A percentile compares a stretch with the other conserved stretches of the same genome.
Conservation (phyloP, 2,888 invertebrate species). For the Sinodicranocentrus sp. region DNA sequence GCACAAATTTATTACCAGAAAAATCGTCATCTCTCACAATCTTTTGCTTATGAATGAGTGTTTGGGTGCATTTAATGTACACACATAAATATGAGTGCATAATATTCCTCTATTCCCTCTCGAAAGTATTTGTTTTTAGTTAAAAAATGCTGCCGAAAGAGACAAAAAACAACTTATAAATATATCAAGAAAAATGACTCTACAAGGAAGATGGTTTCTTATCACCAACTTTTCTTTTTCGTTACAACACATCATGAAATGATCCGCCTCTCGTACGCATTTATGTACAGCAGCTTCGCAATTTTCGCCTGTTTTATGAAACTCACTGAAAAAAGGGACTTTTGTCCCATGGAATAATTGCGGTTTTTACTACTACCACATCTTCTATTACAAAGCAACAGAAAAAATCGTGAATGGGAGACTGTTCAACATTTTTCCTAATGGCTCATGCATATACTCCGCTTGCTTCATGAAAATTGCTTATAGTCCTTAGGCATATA, state of each 20-base stretch:
- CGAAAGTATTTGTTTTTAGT: too few species aligned
- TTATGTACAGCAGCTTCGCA: conserved; percentile 12
- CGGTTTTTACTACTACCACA: conserved; percentile 39
- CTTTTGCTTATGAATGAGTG: too few species aligned
- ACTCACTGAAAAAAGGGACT: conserved; percentile 6
- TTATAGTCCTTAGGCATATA: too few species aligned
- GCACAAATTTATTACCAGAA: conserved; percentile 23
- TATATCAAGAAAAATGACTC: too few species aligned
- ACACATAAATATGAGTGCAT: neutral
- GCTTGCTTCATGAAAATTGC: neutral
- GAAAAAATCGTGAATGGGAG: conserved; percentile 44
- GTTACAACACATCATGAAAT: conserved; percentile 15
- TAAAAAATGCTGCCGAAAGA: too few species aligned
- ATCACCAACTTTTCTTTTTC: neutral
- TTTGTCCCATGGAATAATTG: conserved; percentile 57
- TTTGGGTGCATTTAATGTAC: too few species aligned
- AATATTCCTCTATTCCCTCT: conserved; percentile 6
- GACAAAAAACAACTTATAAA: too few species aligned
- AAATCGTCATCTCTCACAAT: neutral
- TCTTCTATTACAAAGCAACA: neutral
- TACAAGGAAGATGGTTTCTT: too few species aligned
- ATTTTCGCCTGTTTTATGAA: conserved; percentile 17
- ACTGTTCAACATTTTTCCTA: conserved; percentile 20
- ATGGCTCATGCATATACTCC: conserved; percentile 13
- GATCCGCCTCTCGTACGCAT: conserved; percentile 22